A percentile compares a stretch with the other conserved stretches of the same genome.
Evolutionary conservation across 2,888 invertebrate species (phyloP).

Genomic region (Artemia sp.): DNA sequence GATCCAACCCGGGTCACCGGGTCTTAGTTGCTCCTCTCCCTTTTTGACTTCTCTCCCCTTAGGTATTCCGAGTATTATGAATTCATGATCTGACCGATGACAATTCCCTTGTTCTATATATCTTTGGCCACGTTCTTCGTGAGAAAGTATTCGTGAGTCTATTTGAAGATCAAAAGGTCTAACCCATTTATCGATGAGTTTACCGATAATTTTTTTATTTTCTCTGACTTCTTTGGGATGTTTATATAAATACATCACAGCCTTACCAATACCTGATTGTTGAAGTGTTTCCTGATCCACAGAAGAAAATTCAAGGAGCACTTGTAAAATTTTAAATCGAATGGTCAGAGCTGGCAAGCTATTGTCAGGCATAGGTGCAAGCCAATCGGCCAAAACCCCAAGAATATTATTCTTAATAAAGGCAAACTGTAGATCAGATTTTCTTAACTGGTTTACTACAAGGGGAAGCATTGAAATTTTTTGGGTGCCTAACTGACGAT

Average conservation of each 20-base stretch:
- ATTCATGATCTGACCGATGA: too few relatives aligned
- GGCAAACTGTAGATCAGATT: slow-evolving; percentile 83
- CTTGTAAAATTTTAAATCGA: slow-evolving; percentile 55
- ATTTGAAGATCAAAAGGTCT: slow-evolving; percentile 87
- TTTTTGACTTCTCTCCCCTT: too few relatives aligned
- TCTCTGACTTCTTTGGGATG: slow-evolving; percentile 90
- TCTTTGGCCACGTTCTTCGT: slow-evolving; percentile 81
- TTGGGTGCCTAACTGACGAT: slow-evolving; percentile 60
- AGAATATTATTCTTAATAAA: slow-evolving; percentile 89
- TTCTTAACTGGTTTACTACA: slow-evolving; percentile 79
- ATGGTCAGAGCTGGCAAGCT: slow-evolving; percentile 88
- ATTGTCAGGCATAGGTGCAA: slow-evolving; percentile 92
- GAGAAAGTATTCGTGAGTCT: slow-evolving; percentile 75
- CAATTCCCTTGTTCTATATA: slow-evolving; percentile 57
- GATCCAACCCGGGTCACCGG: slow-evolving; percentile 91
- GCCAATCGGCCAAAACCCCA: slow-evolving; percentile 83
- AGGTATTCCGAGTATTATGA: too few relatives aligned
- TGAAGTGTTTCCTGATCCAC: slow-evolving; percentile 76
- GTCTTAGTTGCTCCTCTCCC: slow-evolving; percentile 45
- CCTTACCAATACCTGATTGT: slow-evolving; percentile 93
- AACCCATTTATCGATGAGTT: slow-evolving; percentile 92
- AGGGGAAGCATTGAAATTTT: slow-evolving; percentile 78
- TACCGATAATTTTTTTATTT: slow-evolving; percentile 74
- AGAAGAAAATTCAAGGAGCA: slow-evolving; percentile 51
- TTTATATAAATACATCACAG: slow-evolving; percentile 97